These are phyloP conservation scores for Ondatra zibethicus DNA, from an alignment of 2,113 vertebrate genomes.

Conservation along the genomic window DNA sequence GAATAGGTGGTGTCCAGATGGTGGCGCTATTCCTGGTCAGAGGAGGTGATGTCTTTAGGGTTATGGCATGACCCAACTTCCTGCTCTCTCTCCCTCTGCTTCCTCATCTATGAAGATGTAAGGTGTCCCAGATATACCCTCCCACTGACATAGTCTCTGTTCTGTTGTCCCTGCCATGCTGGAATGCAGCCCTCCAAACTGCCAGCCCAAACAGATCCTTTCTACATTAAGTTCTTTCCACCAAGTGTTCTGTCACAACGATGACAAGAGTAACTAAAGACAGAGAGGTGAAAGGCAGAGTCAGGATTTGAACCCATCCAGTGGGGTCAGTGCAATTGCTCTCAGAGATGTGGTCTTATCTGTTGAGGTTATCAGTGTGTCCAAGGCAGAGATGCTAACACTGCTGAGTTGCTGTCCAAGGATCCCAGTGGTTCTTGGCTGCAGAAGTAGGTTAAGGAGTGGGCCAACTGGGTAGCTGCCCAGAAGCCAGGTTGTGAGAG, in stretches of 20 bases:
- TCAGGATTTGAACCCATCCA: neutral
- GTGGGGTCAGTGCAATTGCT: neutral
- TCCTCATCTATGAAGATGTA: neutral
- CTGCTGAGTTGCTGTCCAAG: neutral
- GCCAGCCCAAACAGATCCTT: neutral
- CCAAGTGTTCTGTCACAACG: neutral
- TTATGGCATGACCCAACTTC: neutral
- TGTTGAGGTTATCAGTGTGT: neutral
- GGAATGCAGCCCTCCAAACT: neutral
- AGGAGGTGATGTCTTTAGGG: neutral
- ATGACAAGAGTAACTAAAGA: no score
- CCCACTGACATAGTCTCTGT: neutral
- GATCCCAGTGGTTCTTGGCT: conserved; percentile 51
- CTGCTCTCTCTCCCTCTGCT: neutral
- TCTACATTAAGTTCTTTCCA: neutral
- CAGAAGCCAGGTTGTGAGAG: conserved; percentile 10
- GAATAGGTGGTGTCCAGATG: neutral
- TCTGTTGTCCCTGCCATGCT: neutral
- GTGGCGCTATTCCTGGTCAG: neutral
- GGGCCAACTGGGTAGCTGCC: conserved; percentile 57
- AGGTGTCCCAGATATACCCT: neutral
- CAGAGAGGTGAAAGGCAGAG: neutral
- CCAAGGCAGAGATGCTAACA: neutral
- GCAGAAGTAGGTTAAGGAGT: conserved; percentile 41
- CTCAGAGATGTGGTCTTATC: neutral